Evolutionary conservation across 2,888 invertebrate genomes (phyloP).

Genomic region (Nemapogon koenigi): DNA sequence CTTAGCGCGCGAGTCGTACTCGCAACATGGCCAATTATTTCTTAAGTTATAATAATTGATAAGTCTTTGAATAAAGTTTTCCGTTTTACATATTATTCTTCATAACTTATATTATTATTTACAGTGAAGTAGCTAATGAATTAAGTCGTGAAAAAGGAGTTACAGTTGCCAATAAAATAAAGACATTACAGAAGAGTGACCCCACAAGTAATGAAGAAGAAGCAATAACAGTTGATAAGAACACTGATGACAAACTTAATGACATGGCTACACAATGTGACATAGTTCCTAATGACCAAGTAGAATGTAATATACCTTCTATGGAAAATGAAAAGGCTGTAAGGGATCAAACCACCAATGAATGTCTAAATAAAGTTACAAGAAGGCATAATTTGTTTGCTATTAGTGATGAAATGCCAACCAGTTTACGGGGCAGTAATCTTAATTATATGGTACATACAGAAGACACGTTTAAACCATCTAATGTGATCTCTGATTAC

Average conservation of each 20-base stretch:
- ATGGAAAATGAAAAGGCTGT: conserved; percentile 27
- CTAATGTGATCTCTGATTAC: conserved; percentile 47
- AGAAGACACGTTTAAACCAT: conserved; percentile 26
- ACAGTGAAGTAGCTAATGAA: conserved; percentile 48
- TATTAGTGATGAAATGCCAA: conserved; percentile 51
- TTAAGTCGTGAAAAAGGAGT: conserved; percentile 43
- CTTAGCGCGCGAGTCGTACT: no score
- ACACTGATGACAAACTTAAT: conserved; percentile 18
- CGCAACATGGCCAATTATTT: no score
- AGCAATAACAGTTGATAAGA: background rate
- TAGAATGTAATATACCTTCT: no score
- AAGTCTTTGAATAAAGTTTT: no score
- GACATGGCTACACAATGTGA: conserved; percentile 54
- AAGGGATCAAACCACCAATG: conserved; percentile 23
- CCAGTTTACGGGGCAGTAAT: conserved; percentile 35
- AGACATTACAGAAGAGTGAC: conserved; percentile 11
- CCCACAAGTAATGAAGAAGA: background rate
- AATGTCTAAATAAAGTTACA: conserved; percentile 25
- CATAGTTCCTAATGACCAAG: no score
- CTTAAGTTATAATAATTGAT: no score
- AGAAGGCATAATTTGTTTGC: conserved; percentile 45
- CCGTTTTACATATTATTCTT: no score
- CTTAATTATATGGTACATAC: conserved; percentile 21
- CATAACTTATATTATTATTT: no score
- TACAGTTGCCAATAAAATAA: conserved; percentile 25